phyloP scores from a whole-genome alignment of 1,140 invertebrate genomes.

The Ptiloglossa arizonensis region DNA sequence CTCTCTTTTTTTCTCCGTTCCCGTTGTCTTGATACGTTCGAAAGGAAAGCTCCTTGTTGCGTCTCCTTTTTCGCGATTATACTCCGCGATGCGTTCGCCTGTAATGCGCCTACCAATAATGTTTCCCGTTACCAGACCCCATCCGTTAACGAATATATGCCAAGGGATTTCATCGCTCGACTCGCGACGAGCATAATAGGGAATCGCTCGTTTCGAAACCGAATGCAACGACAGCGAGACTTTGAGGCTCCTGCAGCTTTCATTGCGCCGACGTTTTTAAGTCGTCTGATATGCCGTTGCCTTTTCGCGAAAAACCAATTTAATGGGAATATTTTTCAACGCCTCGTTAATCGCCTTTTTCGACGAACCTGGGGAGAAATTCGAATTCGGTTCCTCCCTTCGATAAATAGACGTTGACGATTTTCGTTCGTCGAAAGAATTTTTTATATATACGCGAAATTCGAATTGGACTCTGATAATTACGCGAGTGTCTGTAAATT shows the following conservation, averaged over 20 bases:
- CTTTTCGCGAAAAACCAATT: not conserved
- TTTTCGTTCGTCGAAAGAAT: too few relatives aligned
- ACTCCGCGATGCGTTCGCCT: not conserved
- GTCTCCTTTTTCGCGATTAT: not conserved
- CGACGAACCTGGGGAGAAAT: too few relatives aligned
- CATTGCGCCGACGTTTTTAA: too few relatives aligned
- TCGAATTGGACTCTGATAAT: too few relatives aligned
- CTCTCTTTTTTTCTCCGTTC: not conserved
- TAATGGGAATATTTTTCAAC: conserved; percentile 10
- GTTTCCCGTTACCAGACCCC: conserved; percentile 7
- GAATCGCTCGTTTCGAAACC: conserved; percentile 1
- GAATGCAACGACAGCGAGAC: not conserved
- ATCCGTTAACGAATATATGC: conserved; percentile 37
- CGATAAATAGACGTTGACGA: too few relatives aligned
- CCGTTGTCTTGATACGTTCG: too few relatives aligned
- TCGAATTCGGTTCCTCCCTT: too few relatives aligned
- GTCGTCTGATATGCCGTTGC: too few relatives aligned
- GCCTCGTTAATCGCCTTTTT: too few relatives aligned
- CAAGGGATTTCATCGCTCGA: conserved; percentile 44
- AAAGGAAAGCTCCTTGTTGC: conserved; percentile 4
- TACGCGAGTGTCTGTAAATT: too few relatives aligned
- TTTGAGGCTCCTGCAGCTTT: conserved; percentile 9
- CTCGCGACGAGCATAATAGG: conserved; percentile 9
- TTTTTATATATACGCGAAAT: too few relatives aligned
- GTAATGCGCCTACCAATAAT: conserved; percentile 24